Evolutionary conservation across 2,888 invertebrate genomes (phyloP), one percentile per base, ranked within the genome.

Genomic region (Odontocerum albicorne): DNA sequence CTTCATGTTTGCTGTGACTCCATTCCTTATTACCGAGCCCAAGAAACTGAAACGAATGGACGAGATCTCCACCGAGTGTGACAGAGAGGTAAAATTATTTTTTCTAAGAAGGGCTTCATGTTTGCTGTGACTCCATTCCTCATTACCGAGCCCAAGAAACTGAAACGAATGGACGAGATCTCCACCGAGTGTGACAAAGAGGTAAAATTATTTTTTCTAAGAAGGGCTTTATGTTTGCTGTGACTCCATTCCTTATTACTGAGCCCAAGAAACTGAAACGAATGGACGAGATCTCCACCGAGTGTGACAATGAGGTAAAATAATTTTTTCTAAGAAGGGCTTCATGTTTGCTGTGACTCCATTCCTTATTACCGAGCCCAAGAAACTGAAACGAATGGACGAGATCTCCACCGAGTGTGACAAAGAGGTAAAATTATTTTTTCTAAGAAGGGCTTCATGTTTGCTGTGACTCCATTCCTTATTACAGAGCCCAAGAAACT

Each of bases 41-140:
- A 75, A 74, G 65, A 76, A 75, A 65, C 45, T 75, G 62, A 73
- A 72, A 20, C 76, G 76, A 61, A 75, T 77, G 75, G 73, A 69
- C 52, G 66, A 64, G 7, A 74, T 78, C 3, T 68, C 77, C 0
- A 75, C 74, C 49, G 72, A 70, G 50, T 78, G 77, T 57, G 77
- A 77, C 15, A 72, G 68, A 60, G 77, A 77, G 72, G 77, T 74
- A 67, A 65, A 12, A 15, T 1, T 3, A 16, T 17, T 13, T 31
- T 7, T 44, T 44, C 76, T 1, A 77, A 73, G 59, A 57, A 57
- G 4, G 77, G 77, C 1, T 77, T 78, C 64, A 66, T 76, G 68
- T 67, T 70, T 1, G 68, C 71, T 0, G 68, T 77, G 2, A 66
- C 70, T 15, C 77, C 77, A 0, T 67, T 78, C 3, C 71, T 77